Evolutionary conservation across 2,797 vertebrate genomes (phyloP), one percentile per base, ranked within the genome.

Genomic region (Aeoliscus strigatus): DNA sequence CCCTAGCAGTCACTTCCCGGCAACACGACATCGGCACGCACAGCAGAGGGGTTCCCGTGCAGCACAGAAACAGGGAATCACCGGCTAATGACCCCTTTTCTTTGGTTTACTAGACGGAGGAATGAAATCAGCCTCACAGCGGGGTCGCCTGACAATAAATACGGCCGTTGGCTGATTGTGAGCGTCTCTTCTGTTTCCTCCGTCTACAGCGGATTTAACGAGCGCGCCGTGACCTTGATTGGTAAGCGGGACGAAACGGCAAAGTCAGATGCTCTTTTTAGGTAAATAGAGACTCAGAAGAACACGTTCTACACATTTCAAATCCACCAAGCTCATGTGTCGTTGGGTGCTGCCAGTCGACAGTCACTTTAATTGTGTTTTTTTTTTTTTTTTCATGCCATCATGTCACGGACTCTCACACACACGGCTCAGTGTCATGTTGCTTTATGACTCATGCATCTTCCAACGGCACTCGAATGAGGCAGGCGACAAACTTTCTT

Each of bases 291-390:
- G n/a, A n/a, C n/a, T n/a, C n/a, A n/a, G n/a, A n/a, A n/a, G n/a
- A n/a, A n/a, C n/a, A n/a, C n/a, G n/a, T n/a, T n/a, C n/a, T n/a
- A 63, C 41, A 57, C 29, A 25, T 50, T 70, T 47, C 27, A 44
- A 72, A 71, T 45, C 58, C 40, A 14, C 54, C 62, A 71, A 79
- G 69, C 75, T 74, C 69, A 34, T 66, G 48, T 47, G 32, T 70
- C 60, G 34, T 71, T 9, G 35, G 50, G 35, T 9, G 17, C 50
- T 3, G 50, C 24, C 3, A 49, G 37, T 31, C 50, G 61, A 71
- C 68, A 65, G 40, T 52, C 64, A 71, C 73, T 73, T 56, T 81
- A 78, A 82, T 79, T 70, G 63, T 63, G 53, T 73, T 60, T 33
- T 53, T 39, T 14, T 11, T 27, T 13, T 5, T 29, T 28, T 46